Evolutionary conservation across 2,113 vertebrate species (phyloP).

Genomic region (Xenopus borealis): DNA sequence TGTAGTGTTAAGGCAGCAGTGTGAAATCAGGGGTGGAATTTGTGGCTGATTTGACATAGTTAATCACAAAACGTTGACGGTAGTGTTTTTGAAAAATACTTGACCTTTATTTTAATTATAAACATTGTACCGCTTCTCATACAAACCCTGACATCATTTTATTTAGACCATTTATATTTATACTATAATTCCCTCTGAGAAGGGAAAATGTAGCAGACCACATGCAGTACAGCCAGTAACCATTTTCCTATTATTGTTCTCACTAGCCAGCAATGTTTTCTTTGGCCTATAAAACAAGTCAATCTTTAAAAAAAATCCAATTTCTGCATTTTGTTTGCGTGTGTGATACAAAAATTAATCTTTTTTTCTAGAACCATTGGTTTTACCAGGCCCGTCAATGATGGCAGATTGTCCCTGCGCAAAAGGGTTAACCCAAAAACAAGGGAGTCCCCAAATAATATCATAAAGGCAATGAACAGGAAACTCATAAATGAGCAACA

Average conservation of each 20-base stretch:
- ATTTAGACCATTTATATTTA: no score
- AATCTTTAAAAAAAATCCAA: neutral
- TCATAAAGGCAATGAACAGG: constrained; percentile 37
- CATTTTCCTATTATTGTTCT: neutral
- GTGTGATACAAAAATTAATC: neutral
- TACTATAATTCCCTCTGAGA: no score
- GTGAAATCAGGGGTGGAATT: no score
- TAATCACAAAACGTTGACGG: no score
- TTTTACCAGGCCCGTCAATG: constrained; percentile 11
- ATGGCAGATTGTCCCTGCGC: neutral
- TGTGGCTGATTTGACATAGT: no score
- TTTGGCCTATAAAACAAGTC: neutral
- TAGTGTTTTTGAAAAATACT: no score
- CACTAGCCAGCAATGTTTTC: constrained; percentile 2
- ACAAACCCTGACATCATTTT: no score
- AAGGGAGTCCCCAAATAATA: constrained; percentile 37
- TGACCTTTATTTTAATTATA: no score
- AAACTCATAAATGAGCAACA: constrained; percentile 43
- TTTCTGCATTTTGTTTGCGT: constrained; percentile 7
- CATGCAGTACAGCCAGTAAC: neutral
- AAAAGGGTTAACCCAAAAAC: constrained; percentile 33
- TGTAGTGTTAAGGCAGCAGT: no score
- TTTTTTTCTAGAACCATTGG: neutral
- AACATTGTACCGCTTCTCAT: no score
- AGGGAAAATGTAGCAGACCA: no score